phyloP scores from a whole-genome alignment of 1,140 invertebrate genomes.

The Steinernema feltiae region DNA sequence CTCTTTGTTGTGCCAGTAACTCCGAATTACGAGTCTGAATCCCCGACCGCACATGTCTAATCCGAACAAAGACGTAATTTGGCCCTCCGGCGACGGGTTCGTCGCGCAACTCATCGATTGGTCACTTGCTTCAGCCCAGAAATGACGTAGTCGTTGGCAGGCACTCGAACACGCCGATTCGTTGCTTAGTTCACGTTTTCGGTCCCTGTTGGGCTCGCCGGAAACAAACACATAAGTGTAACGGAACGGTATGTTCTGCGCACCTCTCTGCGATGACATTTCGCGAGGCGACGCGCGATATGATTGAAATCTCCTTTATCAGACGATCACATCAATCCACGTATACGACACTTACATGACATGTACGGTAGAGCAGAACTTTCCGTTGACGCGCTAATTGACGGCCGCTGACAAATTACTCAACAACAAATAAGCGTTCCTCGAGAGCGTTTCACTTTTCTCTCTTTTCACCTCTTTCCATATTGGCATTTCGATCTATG shows the following conservation, averaged over 20 bases:
- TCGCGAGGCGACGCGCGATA: not conserved
- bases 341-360: slow-evolving; percentile 10
- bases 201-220: not conserved
- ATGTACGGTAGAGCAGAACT: not conserved
- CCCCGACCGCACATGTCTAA: not conserved
- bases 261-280: slow-evolving; percentile 6
- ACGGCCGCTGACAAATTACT: not conserved
- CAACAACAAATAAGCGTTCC: not conserved
- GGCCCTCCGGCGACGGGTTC: not conserved
- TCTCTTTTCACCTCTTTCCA: not conserved
- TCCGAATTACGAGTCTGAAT: not conserved
- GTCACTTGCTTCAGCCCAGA: not conserved
- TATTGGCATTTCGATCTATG: no score
- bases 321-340: not conserved
- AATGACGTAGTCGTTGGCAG: no score
- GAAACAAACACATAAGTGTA: not conserved
- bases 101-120: not conserved
- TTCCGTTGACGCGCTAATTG: slow-evolving; percentile 10
- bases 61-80: slow-evolving; percentile 7
- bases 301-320: slow-evolving; percentile 1
- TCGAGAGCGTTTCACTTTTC: not conserved
- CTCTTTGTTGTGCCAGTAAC: not conserved
- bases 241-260: not conserved
- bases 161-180: no score
- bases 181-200: not conserved